Conservation (phyloP, 2,888 invertebrate genomes). For the Andrena fulva region DNA sequence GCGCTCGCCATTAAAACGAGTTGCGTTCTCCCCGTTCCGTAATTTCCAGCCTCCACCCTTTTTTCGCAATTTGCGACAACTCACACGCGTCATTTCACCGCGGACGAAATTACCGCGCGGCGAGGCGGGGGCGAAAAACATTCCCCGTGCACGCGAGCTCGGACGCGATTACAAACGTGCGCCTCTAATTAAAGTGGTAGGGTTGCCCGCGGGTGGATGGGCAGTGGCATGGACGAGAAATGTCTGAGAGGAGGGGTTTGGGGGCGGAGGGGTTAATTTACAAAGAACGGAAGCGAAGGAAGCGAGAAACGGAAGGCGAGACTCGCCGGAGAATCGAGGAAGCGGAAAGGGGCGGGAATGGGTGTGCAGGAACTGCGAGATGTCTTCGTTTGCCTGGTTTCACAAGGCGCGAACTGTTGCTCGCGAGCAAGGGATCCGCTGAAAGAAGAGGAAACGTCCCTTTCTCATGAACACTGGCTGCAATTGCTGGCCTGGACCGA, state of each 20-base stretch:
- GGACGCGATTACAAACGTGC: conserved; percentile 36
- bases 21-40: background rate
- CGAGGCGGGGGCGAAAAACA: conserved; percentile 29
- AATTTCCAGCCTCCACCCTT: conserved; percentile 37
- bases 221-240: background rate
- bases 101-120: conserved; percentile 44
- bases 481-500: conserved; percentile 8
- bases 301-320: conserved; percentile 36
- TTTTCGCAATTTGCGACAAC: conserved; percentile 53
- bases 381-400: conserved; percentile 59
- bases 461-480: background rate
- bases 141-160: conserved; percentile 24
- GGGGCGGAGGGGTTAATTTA: conserved; percentile 27
- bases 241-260: background rate
- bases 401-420: conserved; percentile 30
- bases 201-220: background rate
- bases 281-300: conserved; percentile 38
- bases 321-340: conserved; percentile 16
- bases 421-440: background rate
- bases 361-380: conserved; percentile 32
- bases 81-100: conserved; percentile 53
- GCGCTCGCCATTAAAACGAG: background rate
- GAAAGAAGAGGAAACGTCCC: conserved; percentile 14
- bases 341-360: conserved; percentile 43
- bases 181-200: conserved; percentile 43